Evolutionary conservation across 2,888 invertebrate species (phyloP).

Genomic region (Uloborus plumipes): DNA sequence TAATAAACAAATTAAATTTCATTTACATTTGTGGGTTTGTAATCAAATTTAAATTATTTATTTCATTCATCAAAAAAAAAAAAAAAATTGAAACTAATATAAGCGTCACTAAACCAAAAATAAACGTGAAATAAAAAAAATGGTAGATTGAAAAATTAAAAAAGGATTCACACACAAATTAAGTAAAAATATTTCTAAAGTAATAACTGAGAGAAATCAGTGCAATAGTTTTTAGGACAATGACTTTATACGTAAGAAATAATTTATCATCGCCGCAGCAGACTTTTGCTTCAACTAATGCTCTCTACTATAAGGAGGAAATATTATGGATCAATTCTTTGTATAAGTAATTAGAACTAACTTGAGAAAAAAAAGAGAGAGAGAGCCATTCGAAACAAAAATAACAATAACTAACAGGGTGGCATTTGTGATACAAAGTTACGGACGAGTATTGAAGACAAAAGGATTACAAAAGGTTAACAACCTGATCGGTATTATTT

Average conservation of each 20-base stretch:
- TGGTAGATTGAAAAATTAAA: no score
- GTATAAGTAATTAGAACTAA: constrained; percentile 21
- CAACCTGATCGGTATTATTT: constrained; percentile 16
- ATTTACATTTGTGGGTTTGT: no score
- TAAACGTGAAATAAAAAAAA: neutral
- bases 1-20: no score
- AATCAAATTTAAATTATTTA: no score
- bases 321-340: constrained; percentile 11
- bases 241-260: constrained; percentile 38
- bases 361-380: no score
- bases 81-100: no score
- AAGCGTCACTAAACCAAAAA: no score
- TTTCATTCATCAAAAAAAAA: no score
- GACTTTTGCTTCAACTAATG: constrained; percentile 17
- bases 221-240: constrained; percentile 49
- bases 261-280: constrained; percentile 34
- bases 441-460: neutral
- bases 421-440: constrained; percentile 10
- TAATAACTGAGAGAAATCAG: no score
- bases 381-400: constrained; percentile 5
- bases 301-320: constrained; percentile 25
- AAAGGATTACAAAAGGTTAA: constrained; percentile 16
- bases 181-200: no score
- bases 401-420: constrained; percentile 8
- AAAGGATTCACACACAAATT: no score